Conservation (phyloP, 37 sponge, comb jelly and placozoan species). For the Theonella swinhoei region DNA sequence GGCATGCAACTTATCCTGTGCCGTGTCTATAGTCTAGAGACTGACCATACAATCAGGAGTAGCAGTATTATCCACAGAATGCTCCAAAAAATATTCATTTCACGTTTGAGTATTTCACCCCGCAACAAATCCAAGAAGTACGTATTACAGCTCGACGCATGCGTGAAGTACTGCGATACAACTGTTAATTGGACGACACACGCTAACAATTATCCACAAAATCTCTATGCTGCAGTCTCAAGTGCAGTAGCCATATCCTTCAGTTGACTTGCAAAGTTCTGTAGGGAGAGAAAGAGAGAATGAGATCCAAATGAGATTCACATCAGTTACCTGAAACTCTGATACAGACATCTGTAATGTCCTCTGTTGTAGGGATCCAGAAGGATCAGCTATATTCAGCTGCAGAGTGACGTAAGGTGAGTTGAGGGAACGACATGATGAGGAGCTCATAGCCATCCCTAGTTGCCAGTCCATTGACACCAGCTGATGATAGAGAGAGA, state of each 20-base stretch:
- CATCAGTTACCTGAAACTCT: slow-evolving; percentile 69
- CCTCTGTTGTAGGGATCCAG: slow-evolving; percentile 18
- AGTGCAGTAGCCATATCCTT: slow-evolving; percentile 78
- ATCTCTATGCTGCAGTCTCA: slow-evolving; percentile 63
- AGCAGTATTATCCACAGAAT: slow-evolving; percentile 47
- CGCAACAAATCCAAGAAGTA: too few species aligned
- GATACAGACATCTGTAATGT: slow-evolving; percentile 69
- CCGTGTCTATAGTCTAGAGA: background rate
- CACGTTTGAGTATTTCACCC: too few species aligned
- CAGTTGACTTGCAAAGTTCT: slow-evolving; percentile 84
- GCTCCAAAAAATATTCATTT: slow-evolving; percentile 43
- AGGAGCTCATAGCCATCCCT: slow-evolving; percentile 86
- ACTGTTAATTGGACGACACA: too few species aligned
- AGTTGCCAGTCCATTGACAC: slow-evolving; percentile 87
- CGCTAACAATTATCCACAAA: too few species aligned
- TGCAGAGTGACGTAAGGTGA: slow-evolving; percentile 75
- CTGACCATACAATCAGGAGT: slow-evolving; percentile 45
- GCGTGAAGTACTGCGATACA: too few species aligned
- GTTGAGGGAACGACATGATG: slow-evolving; percentile 64
- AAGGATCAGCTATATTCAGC: slow-evolving; percentile 44
- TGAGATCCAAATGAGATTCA: background rate
- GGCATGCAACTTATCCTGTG: background rate
- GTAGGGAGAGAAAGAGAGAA: background rate
- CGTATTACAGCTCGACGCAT: background rate
- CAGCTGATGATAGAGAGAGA: slow-evolving; percentile 51